Percentiles rank a stretch among this genome's conserved stretches.
Evolutionary conservation across 2,113 vertebrate species (phyloP).

Genomic region (Osmerus mordax): DNA sequence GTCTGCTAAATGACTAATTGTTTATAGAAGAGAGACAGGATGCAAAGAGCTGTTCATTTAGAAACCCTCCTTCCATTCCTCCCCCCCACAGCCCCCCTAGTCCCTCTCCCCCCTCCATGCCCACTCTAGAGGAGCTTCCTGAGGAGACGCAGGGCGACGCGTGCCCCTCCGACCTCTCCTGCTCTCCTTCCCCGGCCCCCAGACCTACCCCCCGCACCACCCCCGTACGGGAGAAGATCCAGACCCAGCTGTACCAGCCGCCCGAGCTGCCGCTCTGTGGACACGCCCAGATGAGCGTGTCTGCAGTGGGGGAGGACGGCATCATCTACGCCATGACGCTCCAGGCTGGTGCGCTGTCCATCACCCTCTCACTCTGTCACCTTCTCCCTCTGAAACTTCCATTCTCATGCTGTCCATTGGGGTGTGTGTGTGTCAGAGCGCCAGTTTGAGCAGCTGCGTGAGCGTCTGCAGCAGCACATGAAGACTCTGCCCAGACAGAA

Average conservation of each 20-base stretch:
- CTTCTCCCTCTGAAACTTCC: background rate
- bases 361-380: background rate
- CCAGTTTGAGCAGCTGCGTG: constrained; percentile 71
- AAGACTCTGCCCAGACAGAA: constrained; percentile 79
- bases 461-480: constrained; percentile 78
- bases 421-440: constrained; percentile 61
- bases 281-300: constrained; percentile 70
- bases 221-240: constrained; percentile 55
- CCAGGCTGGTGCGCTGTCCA: constrained; percentile 57
- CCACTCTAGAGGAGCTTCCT: background rate
- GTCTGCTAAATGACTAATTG: too few relatives aligned
- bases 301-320: constrained; percentile 79
- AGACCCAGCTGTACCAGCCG: constrained; percentile 68
- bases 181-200: background rate
- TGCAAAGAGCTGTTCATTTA: too few relatives aligned
- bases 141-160: background rate
- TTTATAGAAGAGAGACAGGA: too few relatives aligned
- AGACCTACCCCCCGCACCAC: constrained; percentile 33
- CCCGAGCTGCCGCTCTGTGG: constrained; percentile 74
- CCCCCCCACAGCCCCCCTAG: background rate
- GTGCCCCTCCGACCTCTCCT: background rate
- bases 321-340: constrained; percentile 79
- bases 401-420: background rate
- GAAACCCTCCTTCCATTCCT: background rate
- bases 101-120: background rate